phyloP scores from a whole-genome alignment of 1,140 invertebrate genomes.

The Octopus sinensis region DNA sequence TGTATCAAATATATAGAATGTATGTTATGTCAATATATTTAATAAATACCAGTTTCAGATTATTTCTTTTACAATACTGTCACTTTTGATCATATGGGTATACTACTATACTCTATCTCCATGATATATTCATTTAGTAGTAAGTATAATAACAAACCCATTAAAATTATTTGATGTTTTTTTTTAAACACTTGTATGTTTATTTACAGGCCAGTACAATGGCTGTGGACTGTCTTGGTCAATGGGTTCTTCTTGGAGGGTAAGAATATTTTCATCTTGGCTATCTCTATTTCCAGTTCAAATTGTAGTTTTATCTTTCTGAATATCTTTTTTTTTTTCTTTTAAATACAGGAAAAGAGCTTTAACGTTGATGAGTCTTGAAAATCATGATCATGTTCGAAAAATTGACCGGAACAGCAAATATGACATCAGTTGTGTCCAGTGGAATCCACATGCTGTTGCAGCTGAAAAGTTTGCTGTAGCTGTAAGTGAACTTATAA shows the following conservation, averaged over 20 bases:
- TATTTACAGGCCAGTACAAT: slow-evolving; percentile 76
- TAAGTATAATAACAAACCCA: background rate
- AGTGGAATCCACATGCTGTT: slow-evolving; percentile 82
- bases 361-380: slow-evolving; percentile 76
- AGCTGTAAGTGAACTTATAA: slow-evolving; percentile 67
- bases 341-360: slow-evolving; percentile 67
- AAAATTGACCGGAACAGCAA: slow-evolving; percentile 85
- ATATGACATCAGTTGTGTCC: slow-evolving; percentile 86
- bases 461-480: slow-evolving; percentile 82
- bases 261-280: slow-evolving; percentile 54
- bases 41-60: background rate
- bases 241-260: slow-evolving; percentile 81
- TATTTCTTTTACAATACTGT: background rate
- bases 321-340: slow-evolving; percentile 25
- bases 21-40: background rate
- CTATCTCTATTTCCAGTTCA: background rate
- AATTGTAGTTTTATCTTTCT: slow-evolving; percentile 9
- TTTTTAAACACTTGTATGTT: slow-evolving; percentile 31
- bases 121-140: background rate
- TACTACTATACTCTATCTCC: background rate
- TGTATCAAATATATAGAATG: background rate
- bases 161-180: background rate
- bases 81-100: background rate
- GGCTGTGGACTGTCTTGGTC: slow-evolving; percentile 82
- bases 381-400: slow-evolving; percentile 70